Base-by-base conservation (phyloP, 2,888 invertebrate genomes). In the Willowsia nigromaculata region DNA sequence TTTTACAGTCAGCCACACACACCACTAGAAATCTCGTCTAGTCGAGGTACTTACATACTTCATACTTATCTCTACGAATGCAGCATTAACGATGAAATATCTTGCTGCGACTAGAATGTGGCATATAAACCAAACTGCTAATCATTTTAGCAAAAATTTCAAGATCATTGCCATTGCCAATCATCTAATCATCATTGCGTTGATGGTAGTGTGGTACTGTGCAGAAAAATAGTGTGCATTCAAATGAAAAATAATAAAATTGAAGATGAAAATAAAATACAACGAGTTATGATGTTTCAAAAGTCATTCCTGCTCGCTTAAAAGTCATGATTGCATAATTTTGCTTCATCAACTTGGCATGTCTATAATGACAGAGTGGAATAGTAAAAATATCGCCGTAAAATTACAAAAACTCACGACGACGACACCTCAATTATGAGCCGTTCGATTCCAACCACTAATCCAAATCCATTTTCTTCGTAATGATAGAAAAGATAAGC, bases 111-210 rank as follows among this genome's bases (percentile, higher is more conserved):
- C 22, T 3, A 6, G n/a, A 0, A 22, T 65, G 5, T 33, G 2
- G 33, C 11, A 74, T 15, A 47, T 5, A 43, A 25, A 43, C 47
- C 9, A 43, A 25, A 43, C 47, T 43, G 71, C n/a, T 74, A 43
- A 47, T 47, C 40, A 74, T 47, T 33, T 65, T 22, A 74, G 71
- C 68, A 71, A 71, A 71, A 47, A 47, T 74, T 59, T 74, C 71
- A 74, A 74, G 71, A 74, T 74, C 71, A 74, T 22, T 74, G 71
- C 71, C 71, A 74, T 22, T 74, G 71, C 71, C 43, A 74, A 74
- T 74, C 47, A 74, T 74, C 43, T 15, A n/a, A n/a, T n/a, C n/a
- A n/a, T n/a, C n/a, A n/a, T n/a, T n/a, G n/a, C n/a, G n/a, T 74
- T 74, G 43, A 65, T 33, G 65, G 22, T 74, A 22, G 11, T 74